phyloP scores from a whole-genome alignment of 2,888 invertebrate genomes.

The Thecophora atra region DNA sequence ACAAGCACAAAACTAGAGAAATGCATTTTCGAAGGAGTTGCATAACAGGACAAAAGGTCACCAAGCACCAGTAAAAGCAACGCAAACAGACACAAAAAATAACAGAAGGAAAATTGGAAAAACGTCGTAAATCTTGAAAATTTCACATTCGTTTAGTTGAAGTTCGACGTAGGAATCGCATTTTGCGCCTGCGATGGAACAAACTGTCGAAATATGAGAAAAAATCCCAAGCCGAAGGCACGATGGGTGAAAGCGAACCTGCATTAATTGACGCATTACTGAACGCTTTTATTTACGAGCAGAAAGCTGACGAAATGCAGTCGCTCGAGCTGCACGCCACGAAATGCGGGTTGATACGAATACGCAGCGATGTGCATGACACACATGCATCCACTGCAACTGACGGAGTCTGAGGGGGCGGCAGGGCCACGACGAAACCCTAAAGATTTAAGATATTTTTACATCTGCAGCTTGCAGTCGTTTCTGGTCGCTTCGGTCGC shows the following conservation, averaged over 20 bases:
- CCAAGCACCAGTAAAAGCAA: neutral
- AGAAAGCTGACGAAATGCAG: conserved; percentile 18
- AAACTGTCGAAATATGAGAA: neutral
- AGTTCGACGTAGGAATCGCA: conserved; percentile 20
- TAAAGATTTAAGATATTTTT: no score
- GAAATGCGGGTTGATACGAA: neutral
- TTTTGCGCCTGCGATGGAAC: neutral
- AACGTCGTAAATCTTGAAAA: conserved; percentile 8
- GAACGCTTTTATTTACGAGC: conserved; percentile 23
- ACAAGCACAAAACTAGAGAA: neutral
- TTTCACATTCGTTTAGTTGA: neutral
- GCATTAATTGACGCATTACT: conserved; percentile 36
- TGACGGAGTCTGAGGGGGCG: no score
- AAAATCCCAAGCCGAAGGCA: neutral
- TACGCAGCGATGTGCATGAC: neutral
- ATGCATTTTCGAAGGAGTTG: conserved; percentile 24
- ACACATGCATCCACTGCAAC: no score
- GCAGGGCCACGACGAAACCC: no score
- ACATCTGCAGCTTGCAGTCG: no score
- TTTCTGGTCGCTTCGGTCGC: neutral
- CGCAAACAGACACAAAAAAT: neutral
- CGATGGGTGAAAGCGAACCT: conserved; percentile 33
- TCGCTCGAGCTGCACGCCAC: neutral
- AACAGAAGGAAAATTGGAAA: neutral
- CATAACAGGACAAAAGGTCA: conserved; percentile 23